Base-by-base conservation (phyloP, 1,140 invertebrate species). In the Pteromalus puparum region DNA sequence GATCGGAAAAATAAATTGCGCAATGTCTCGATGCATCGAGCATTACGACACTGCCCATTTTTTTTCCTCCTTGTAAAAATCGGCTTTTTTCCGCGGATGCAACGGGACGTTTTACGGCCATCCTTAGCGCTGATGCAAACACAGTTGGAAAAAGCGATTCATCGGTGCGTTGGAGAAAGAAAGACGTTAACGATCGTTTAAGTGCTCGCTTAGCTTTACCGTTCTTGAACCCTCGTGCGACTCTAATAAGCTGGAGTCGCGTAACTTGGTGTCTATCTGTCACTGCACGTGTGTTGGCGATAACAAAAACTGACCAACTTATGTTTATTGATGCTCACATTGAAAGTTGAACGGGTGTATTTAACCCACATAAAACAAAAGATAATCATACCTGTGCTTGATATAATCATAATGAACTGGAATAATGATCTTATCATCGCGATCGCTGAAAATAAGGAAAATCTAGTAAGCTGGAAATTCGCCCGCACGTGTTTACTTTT, bases 161-260 rank as follows among this genome's bases (percentile, higher is more conserved):
- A 28, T 6, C 6, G 3, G 26, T 6, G 10, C 26, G 21, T 12
- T 18, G 18, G 53, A 61, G 53, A 61, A 53, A 77, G 46, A 26
- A 34, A 80, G 65, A 72, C 79, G n/a, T 81, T 81, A 81, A 81
- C 68, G 79, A 81, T 73, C 79, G 12, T 53, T 81, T 48, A 70
- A 81, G 48, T 42, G 79, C 79, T 81, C 68, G n/a, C n/a, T 81
- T 72, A 79, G 48, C 7, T 21, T 30, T n/a, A 34, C 5, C 28
- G 48, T 61, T 30, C 48, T 28, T 65, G 48, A 34, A 61, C 75
- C 34, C 24, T 61, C 26, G 48, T 1, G 48, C 4, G 75, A 30
- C 61, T 67, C 21, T 30, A 78, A 65, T 78, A 78, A 75, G 73
- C 18, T 13, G 48, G 15, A 46, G 42, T 46, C 42, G 42, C 42